Evolutionary conservation across 1,140 invertebrate species (phyloP), one percentile per base, ranked within the genome.

Genomic region (Cecropterus lyciades): DNA sequence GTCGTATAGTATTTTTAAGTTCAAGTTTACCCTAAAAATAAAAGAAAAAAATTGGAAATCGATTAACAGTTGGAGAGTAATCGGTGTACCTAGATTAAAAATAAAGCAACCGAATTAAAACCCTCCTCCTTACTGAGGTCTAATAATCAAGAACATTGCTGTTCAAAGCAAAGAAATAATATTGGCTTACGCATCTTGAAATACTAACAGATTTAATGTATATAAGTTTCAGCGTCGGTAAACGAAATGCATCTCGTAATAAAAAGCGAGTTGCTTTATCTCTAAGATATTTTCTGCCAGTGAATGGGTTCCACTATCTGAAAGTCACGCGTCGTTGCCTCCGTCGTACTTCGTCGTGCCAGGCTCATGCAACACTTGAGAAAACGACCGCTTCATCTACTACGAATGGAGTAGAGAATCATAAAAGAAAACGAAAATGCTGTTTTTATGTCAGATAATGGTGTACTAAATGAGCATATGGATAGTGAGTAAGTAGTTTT

Each of bases 311-410:
- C 42, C 70, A 77, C 71, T 79, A 74, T 80, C 77, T 71, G 69
- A n/a, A n/a, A 60, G 62, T 79, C 73, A 83, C 80, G 75, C 79
- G 67, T 76, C 79, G 77, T 83, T 83, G 79, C 60, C 62, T 73
- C 27, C 72, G 72, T 69, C 69, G 51, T 49, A 30, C 13, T 71
- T 70, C 69, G 67, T 52, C 71, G 63, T 60, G 45, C 45, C 56
- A 63, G 48, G 49, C 71, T 63, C 43, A 60, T 65, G 64, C 67
- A 37, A 69, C 66, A 72, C 69, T 73, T 56, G 57, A 49, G 49
- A 52, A 52, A 67, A 69, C 52, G 65, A 72, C 51, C 64, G 10
- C 27, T 9, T 15, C 46, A 24, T 20, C 11, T 56, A 20, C 40
- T 56, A 49, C 10, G 10, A 49, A 49, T 14, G 40, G 17, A 49